These are phyloP conservation scores for Telmatherina bonti DNA, from an alignment of 2,797 vertebrate genomes.

Conservation along the genomic window DNA sequence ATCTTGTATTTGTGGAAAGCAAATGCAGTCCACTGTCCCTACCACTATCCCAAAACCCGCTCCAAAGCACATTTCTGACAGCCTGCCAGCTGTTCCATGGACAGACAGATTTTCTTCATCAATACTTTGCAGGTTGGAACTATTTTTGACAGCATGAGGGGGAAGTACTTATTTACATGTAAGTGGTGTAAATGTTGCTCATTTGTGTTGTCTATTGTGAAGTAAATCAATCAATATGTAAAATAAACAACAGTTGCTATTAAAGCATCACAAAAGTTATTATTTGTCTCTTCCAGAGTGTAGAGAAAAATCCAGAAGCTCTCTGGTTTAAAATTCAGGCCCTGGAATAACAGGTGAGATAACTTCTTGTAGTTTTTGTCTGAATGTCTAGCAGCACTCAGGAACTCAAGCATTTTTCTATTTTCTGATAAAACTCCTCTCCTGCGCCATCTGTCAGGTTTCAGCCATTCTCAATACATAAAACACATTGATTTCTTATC, in stretches of 20 bases:
- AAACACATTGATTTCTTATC: slow-evolving; percentile 65
- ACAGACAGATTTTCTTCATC: background rate
- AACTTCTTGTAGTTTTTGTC: slow-evolving; percentile 34
- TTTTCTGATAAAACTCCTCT: slow-evolving; percentile 71
- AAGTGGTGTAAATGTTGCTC: background rate
- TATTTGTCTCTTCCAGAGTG: background rate
- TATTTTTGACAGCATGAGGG: background rate
- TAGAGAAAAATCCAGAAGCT: slow-evolving; percentile 28
- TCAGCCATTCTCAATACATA: slow-evolving; percentile 44
- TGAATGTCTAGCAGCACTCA: slow-evolving; percentile 21
- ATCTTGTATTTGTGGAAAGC: background rate
- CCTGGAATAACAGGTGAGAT: slow-evolving; percentile 13
- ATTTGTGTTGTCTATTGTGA: background rate
- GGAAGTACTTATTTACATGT: background rate
- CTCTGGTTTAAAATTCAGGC: slow-evolving; percentile 18
- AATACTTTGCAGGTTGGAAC: background rate
- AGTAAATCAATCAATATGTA: background rate
- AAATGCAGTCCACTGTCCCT: background rate
- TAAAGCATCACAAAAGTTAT: background rate
- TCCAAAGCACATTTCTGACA: too few relatives aligned
- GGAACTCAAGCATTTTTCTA: slow-evolving; percentile 37
- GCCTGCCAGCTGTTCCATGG: too few relatives aligned
- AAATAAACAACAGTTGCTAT: background rate
- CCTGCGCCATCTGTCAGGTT: slow-evolving; percentile 24
- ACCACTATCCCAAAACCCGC: background rate